Base-by-base conservation (phyloP, 2,888 invertebrate species). In the Ophion ventricosus region DNA sequence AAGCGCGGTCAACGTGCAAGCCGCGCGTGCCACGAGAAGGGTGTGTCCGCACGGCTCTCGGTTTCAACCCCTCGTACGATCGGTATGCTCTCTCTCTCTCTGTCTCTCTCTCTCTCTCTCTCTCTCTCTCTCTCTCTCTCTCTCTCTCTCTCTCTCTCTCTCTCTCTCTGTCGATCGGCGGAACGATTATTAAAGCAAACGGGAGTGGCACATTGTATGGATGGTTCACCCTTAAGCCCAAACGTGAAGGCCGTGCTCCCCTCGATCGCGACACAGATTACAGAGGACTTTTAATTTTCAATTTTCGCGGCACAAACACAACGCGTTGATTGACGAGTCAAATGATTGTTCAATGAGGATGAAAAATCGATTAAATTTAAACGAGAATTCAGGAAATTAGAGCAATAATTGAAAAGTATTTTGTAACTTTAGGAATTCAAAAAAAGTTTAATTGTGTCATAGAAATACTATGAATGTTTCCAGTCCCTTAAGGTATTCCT, bases 181-280 rank as follows among this genome's bases (percentile, higher is more conserved):
- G 64, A 81, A 83, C 87, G 86, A 88, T 88, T 88, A 89, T 88
- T 87, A 88, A 87, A 88, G 85, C 70, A 87, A 88, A 85, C 83
- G 63, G 74, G 66, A 59, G 64, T 54, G 40, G 56, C 40, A 43
- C 70, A 56, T 61, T 56, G 23, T 49, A 74, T 29, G 57, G 67
- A 76, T 57, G 20, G 35, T 40, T 59, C n/a, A 25, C 64, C 17
- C 66, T 67, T 57, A 17, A 0, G 26, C 25, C 57, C 35, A 20
- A 76, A 57, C 66, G 67, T 29, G n/a, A 59, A 17, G 43, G 43
- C 56, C 56, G 43, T 20, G 17, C 17, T 17, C 17, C 43, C 43
- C 17, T 4, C 17, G 49, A 49, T 49, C 49, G 4, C 49, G 17
- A 49, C 3, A 17, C 17, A 49, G 49, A 49, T 49, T 49, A 49